Conservation (phyloP, 2,797 vertebrate species). For the Characodon lateralis region DNA sequence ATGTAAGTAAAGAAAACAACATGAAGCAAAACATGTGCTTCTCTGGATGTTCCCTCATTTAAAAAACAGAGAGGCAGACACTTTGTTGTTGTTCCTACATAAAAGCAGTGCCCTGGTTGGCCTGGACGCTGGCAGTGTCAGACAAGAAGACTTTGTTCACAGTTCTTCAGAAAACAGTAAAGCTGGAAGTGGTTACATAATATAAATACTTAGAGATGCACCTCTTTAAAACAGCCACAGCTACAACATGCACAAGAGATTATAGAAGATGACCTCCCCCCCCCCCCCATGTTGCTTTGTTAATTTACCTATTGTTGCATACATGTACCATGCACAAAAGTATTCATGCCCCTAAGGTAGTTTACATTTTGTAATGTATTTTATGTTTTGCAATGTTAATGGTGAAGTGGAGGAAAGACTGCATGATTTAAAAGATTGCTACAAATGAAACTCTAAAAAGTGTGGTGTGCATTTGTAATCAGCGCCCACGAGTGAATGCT, state of each 20-base stretch:
- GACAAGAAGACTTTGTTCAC: slow-evolving; percentile 8
- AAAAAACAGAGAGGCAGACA: slow-evolving; percentile 20
- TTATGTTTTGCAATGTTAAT: not conserved
- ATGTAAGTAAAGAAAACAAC: slow-evolving; percentile 7
- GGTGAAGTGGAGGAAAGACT: not conserved
- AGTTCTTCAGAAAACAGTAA: slow-evolving; percentile 2
- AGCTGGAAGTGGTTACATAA: slow-evolving; percentile 2
- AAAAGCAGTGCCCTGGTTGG: slow-evolving; percentile 3
- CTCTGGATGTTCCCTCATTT: slow-evolving; percentile 7
- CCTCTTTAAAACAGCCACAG: not conserved
- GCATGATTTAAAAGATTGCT: not conserved
- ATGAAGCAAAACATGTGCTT: slow-evolving; percentile 8
- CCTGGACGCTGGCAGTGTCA: not conserved
- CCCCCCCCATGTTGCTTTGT: not conserved
- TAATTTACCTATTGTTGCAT: not conserved
- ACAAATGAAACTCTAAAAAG: not conserved
- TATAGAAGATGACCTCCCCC: not conserved
- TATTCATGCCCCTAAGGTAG: not conserved
- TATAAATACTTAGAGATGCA: not conserved
- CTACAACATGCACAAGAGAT: not conserved
- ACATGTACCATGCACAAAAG: not conserved
- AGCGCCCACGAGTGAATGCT: not conserved
- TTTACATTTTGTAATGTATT: not conserved
- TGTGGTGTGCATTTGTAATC: not conserved
- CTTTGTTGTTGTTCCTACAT: slow-evolving; percentile 10